Evolutionary conservation across 2,888 invertebrate species (phyloP).

Genomic region (Bugulina stolonifera): DNA sequence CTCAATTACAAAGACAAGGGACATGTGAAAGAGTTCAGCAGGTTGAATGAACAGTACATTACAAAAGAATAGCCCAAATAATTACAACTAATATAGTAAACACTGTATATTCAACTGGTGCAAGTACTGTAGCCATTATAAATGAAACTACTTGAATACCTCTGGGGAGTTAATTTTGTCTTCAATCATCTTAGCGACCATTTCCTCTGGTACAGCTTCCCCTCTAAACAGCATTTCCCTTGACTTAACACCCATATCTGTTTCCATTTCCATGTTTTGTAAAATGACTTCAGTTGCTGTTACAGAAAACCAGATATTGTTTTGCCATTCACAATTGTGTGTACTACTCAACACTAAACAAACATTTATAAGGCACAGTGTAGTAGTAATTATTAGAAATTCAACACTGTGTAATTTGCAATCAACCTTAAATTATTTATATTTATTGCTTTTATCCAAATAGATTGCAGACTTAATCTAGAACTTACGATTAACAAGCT

Average conservation of each 20-base stretch:
- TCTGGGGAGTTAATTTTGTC: slow-evolving; percentile 51
- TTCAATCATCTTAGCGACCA: slow-evolving; percentile 47
- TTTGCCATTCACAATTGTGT: neutral
- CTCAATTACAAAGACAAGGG: too few relatives aligned
- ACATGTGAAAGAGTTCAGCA: too few relatives aligned
- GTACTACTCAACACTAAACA: neutral
- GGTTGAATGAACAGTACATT: too few relatives aligned
- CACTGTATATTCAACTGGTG: too few relatives aligned
- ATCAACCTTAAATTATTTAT: too few relatives aligned
- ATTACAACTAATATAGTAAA: too few relatives aligned
- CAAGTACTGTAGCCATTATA: too few relatives aligned
- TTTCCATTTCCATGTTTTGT: slow-evolving; percentile 46
- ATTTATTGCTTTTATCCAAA: too few relatives aligned
- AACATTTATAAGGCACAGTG: slow-evolving; percentile 11
- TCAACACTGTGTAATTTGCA: too few relatives aligned
- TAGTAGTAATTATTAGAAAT: too few relatives aligned
- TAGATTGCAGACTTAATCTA: neutral
- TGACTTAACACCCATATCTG: slow-evolving; percentile 45
- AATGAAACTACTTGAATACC: too few relatives aligned
- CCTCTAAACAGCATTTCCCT: slow-evolving; percentile 45
- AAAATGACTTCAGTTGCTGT: slow-evolving; percentile 47
- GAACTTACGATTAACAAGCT: slow-evolving; percentile 47
- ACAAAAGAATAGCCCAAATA: too few relatives aligned
- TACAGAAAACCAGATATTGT: slow-evolving; percentile 28
- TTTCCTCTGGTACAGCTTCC: slow-evolving; percentile 49